phyloP scores from a whole-genome alignment of 1,140 invertebrate genomes.

The Hyles euphorbiae region DNA sequence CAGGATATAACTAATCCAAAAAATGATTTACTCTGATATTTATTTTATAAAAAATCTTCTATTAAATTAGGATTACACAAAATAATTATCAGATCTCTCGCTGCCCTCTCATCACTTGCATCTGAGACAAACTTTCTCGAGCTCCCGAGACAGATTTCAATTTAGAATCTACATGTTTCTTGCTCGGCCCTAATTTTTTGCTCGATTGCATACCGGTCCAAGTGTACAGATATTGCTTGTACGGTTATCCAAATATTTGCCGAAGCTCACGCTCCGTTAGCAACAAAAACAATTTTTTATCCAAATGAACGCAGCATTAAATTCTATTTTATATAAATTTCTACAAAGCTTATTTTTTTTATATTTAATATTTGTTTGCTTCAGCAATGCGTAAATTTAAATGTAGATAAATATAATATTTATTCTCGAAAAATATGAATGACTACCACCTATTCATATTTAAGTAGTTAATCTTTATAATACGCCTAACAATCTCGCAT shows the following conservation, averaged over 20 bases:
- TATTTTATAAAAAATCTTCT: too few relatives aligned
- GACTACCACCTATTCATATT: too few relatives aligned
- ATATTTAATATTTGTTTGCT: too few relatives aligned
- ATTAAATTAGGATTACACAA: neutral
- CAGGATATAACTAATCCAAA: too few relatives aligned
- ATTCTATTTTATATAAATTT: too few relatives aligned
- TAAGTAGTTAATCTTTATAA: too few relatives aligned
- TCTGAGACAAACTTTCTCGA: constrained; percentile 9
- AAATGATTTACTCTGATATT: too few relatives aligned
- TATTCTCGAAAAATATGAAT: too few relatives aligned
- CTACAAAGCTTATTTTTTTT: too few relatives aligned
- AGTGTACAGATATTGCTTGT: constrained; percentile 16
- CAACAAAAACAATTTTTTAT: neutral
- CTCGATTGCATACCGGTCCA: constrained; percentile 26
- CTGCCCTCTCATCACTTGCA: constrained; percentile 7
- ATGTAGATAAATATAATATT: too few relatives aligned
- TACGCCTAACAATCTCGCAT: too few relatives aligned
- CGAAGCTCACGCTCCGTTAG: neutral
- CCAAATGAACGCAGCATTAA: neutral
- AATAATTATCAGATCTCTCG: neutral
- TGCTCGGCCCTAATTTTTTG: constrained; percentile 26
- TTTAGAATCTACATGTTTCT: constrained; percentile 33
- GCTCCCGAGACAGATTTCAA: constrained; percentile 30
- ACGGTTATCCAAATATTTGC: constrained; percentile 16
- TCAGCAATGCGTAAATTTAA: too few relatives aligned